Base-by-base conservation (phyloP, 2,888 invertebrate genomes). In the Anagyrus pseudococci region DNA sequence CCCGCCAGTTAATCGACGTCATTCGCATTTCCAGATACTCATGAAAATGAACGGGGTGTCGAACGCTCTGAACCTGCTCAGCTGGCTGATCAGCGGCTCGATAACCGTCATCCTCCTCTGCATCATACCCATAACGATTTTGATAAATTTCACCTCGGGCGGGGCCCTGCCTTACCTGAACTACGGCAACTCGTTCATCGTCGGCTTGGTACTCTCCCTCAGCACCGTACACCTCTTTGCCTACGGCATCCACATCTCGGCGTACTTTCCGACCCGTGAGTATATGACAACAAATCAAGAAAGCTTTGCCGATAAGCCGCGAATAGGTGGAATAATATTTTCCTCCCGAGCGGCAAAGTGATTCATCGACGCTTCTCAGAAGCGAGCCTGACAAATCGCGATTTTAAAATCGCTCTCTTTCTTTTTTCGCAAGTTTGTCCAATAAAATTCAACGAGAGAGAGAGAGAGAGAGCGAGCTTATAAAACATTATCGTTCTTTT, bases 21-120 rank as follows among this genome's bases (percentile, higher is more conserved):
- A n/a, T n/a, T n/a, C n/a, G n/a, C n/a, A n/a, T n/a, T n/a, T 68
- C 13, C 47, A 78, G 79, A 75, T 79, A 46, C 55, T 81, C 48
- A 79, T 80, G 77, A 68, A 75, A 43, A 78, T 80, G 70, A 80
- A 80, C 56, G 80, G 80, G 22, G 79, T 79, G 10, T 74, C 73
- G 57, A 70, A 70, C 17, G 66, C 67, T 57, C 71, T 76, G 53
- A 79, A 79, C 72, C 71, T 79, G 54, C 67, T 78, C 8, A 78
- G 78, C 61, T 81, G 80, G 80, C 57, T 80, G 33, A 20, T 74
- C 4, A 78, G 72, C 53, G 78, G 79, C 8, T 56, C 70, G 22
- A 6, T 76, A 22, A 75, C 64, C 75, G 13, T 49, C 47, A 78
- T 77, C 55, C 66, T 67, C 17, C 56, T 72, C 13, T 77, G 78